These are phyloP conservation scores for Lithobates pipiens DNA, from an alignment of 2,797 vertebrate genomes.

Conservation along the genomic window DNA sequence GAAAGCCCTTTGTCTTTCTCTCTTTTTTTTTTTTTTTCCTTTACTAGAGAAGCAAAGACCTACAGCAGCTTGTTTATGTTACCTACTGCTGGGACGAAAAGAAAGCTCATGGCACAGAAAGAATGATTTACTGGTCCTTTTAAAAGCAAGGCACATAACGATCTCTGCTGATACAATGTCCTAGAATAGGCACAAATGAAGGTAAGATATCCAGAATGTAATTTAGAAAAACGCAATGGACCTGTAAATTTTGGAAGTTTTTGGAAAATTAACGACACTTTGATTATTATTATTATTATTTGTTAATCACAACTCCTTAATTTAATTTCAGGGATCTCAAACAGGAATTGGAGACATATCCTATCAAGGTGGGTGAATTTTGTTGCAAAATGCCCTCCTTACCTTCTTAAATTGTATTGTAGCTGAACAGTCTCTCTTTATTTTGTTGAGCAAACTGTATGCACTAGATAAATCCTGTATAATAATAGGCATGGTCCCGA, in stretches of 20 bases:
- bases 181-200: background rate
- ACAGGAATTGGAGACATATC: too few species aligned
- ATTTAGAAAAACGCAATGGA: background rate
- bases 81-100: slow-evolving; percentile 70
- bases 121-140: slow-evolving; percentile 72
- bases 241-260: background rate
- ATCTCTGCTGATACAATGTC: background rate
- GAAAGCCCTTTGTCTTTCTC: slow-evolving; percentile 56
- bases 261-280: background rate
- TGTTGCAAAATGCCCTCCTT: too few species aligned
- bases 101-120: slow-evolving; percentile 71
- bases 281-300: background rate
- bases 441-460: too few species aligned
- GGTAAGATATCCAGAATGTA: background rate
- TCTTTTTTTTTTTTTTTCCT: slow-evolving; percentile 65
- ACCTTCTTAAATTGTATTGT: too few species aligned
- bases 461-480: too few species aligned
- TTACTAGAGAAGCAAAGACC: slow-evolving; percentile 79
- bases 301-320: background rate
- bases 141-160: slow-evolving; percentile 66
- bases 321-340: too few species aligned
- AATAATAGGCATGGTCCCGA: too few species aligned
- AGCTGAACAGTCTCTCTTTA: too few species aligned
- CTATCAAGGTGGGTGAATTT: too few species aligned
- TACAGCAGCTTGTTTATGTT: slow-evolving; percentile 91